Percentiles rank a stretch among this genome's conserved stretches.
Conservation (phyloP, 2,113 vertebrate genomes). For the Rostratula benghalensis region DNA sequence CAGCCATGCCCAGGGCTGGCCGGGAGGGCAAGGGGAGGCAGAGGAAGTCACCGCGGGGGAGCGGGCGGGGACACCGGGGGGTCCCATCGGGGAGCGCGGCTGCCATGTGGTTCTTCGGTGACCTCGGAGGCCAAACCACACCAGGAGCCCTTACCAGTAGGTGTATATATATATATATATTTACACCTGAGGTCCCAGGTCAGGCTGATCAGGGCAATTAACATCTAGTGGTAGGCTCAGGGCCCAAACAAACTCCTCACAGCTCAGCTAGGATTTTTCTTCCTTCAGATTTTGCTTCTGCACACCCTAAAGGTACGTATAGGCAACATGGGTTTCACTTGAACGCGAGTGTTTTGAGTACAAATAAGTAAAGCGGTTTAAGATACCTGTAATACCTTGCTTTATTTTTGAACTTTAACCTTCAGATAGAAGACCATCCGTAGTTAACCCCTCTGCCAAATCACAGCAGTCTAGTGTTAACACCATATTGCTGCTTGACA, state of each 20-base stretch:
- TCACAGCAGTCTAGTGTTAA: not conserved
- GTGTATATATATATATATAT: too few species aligned
- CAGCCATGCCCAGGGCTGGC: too few species aligned
- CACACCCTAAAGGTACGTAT: not conserved
- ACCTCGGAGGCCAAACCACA: too few species aligned
- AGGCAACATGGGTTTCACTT: too few species aligned
- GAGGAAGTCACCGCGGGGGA: too few species aligned
- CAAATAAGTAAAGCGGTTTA: not conserved
- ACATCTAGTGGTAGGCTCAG: too few species aligned
- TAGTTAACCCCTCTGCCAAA: not conserved
- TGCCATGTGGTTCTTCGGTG: too few species aligned
- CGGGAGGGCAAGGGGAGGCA: too few species aligned
- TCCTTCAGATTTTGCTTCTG: not conserved
- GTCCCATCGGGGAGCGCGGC: too few species aligned
- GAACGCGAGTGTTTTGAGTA: not conserved
- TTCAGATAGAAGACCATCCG: not conserved
- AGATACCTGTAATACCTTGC: not conserved
- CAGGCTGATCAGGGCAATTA: not conserved
- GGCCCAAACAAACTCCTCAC: too few species aligned
- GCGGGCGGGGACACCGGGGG: too few species aligned
- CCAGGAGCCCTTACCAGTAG: too few species aligned
- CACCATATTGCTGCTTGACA: not conserved
- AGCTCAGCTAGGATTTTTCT: not conserved
- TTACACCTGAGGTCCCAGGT: not conserved
- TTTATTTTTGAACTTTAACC: not conserved